Conservation (phyloP, 2,888 invertebrate genomes). For the Sclerodermus sp. region DNA sequence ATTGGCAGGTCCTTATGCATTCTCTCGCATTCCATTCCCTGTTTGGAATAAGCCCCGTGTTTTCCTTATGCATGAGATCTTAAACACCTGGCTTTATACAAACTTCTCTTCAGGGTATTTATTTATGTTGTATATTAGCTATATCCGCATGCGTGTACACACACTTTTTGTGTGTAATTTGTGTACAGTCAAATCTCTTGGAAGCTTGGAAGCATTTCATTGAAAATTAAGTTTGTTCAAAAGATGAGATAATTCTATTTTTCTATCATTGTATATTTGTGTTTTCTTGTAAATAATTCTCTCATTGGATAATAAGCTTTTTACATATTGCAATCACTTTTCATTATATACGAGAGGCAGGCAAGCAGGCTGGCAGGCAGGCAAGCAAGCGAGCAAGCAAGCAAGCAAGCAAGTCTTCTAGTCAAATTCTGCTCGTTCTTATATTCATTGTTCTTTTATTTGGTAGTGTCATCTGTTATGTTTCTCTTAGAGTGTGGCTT, state of each 20-base stretch:
- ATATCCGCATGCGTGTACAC: conserved; percentile 29
- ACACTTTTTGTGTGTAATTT: conserved; percentile 2
- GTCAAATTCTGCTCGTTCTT: background rate
- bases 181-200: background rate
- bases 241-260: too few relatives aligned
- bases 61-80: conserved; percentile 72
- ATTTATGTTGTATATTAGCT: conserved; percentile 25
- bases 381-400: too few relatives aligned
- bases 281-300: too few relatives aligned
- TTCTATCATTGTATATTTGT: too few relatives aligned
- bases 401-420: too few relatives aligned
- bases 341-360: too few relatives aligned
- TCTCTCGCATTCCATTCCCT: conserved; percentile 82
- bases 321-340: too few relatives aligned
- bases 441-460: background rate
- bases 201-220: background rate
- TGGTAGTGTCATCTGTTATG: background rate
- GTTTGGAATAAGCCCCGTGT: conserved; percentile 78
- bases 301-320: too few relatives aligned
- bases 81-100: conserved; percentile 79
- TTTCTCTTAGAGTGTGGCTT: background rate
- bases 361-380: too few relatives aligned
- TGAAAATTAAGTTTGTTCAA: too few relatives aligned
- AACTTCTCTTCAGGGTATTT: conserved; percentile 78
- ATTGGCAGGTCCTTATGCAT: conserved; percentile 86